Evolutionary conservation across 2,113 vertebrate genomes (phyloP).

Genomic region (Copsychus sechellarum): DNA sequence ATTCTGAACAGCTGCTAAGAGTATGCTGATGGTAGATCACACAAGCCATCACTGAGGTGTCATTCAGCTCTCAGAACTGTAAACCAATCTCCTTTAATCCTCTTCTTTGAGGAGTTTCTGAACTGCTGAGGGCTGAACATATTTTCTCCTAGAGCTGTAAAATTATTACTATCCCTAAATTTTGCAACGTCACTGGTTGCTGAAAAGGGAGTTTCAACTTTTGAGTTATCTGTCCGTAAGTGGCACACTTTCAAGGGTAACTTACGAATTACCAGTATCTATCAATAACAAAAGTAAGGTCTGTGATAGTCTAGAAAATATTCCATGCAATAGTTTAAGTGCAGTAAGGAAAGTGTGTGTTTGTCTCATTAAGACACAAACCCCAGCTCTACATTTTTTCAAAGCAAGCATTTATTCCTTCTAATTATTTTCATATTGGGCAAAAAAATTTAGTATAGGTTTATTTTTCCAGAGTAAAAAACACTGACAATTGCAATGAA

Average conservation of each 20-base stretch:
- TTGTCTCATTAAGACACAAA: not conserved
- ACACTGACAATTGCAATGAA: not conserved
- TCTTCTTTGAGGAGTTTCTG: not conserved
- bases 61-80: not conserved
- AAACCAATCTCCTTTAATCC: not conserved
- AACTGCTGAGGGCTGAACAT: not conserved
- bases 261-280: not conserved
- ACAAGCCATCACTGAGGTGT: not conserved
- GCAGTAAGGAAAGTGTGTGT: not conserved
- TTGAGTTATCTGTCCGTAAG: not conserved
- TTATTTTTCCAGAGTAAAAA: not conserved
- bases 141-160: not conserved
- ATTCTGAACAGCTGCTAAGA: not conserved
- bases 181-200: not conserved
- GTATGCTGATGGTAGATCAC: not conserved
- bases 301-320: not conserved
- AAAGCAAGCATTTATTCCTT: constrained; percentile 11
- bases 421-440: not conserved
- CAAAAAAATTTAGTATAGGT: not conserved
- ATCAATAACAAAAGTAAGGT: not conserved
- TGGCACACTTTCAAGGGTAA: not conserved
- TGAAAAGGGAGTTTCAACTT: not conserved
- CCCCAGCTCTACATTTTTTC: not conserved
- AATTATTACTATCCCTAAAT: not conserved
- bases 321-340: not conserved